Percentiles rank a stretch among this genome's conserved stretches.
Evolutionary conservation across 2,797 vertebrate genomes (phyloP).

Genomic region (Acanthurus tractus): DNA sequence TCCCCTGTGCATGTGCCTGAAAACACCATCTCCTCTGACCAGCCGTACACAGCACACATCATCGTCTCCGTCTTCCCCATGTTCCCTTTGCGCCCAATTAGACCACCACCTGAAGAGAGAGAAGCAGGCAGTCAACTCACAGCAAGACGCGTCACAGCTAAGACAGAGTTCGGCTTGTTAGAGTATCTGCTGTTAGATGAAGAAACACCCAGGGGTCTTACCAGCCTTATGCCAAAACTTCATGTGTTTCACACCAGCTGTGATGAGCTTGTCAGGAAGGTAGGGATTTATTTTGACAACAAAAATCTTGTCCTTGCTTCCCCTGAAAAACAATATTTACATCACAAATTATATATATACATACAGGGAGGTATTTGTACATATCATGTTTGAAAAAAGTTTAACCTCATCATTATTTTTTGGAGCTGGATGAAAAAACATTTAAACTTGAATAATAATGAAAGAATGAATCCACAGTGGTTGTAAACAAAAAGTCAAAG

Average conservation of each 20-base stretch:
- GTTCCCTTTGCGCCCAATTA: conserved; percentile 96
- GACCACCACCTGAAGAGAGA: conserved; percentile 89
- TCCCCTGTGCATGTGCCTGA: conserved; percentile 96
- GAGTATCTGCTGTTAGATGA: conserved; percentile 30
- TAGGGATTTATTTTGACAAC: conserved; percentile 97
- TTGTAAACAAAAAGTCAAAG: background rate
- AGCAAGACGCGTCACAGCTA: conserved; percentile 34
- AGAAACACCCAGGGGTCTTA: conserved; percentile 68
- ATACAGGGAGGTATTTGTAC: background rate
- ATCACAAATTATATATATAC: conserved; percentile 22
- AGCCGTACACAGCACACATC: conserved; percentile 98
- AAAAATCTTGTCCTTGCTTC: conserved; percentile 99
- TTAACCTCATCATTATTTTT: background rate
- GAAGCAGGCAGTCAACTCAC: conserved; percentile 32
- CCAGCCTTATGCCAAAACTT: conserved; percentile 99
- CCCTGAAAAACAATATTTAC: conserved; percentile 86
- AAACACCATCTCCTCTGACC: conserved; percentile 98
- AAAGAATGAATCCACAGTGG: background rate
- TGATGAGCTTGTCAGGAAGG: conserved; percentile 97
- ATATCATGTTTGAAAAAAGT: background rate
- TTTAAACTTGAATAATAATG: background rate
- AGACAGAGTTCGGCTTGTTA: conserved; percentile 52
- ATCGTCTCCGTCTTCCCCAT: conserved; percentile 95
- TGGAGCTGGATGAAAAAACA: background rate
- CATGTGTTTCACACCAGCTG: conserved; percentile 97